Evolutionary conservation across 1,140 invertebrate genomes (phyloP).

Genomic region (Belonocnema kinseyi): DNA sequence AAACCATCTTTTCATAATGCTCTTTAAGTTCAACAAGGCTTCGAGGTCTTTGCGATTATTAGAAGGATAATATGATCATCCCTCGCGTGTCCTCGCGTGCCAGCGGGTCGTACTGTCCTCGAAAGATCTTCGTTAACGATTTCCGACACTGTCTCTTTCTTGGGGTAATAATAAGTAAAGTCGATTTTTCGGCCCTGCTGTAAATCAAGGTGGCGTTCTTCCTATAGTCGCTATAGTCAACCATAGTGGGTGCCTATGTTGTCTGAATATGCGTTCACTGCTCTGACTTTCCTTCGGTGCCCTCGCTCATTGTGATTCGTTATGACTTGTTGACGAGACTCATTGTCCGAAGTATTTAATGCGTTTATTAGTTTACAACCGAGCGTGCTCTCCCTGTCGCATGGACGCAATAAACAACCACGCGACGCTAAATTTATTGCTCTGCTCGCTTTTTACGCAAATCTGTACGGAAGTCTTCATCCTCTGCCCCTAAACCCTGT

Average conservation of each 20-base stretch:
- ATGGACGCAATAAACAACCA: constrained; percentile 55
- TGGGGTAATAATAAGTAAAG: constrained; percentile 46
- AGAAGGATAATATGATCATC: not conserved
- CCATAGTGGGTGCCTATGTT: constrained; percentile 16
- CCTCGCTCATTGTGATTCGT: constrained; percentile 57
- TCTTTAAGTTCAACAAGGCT: constrained; percentile 7
- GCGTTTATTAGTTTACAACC: constrained; percentile 67
- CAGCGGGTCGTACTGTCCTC: constrained; percentile 58
- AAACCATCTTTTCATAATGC: constrained; percentile 5
- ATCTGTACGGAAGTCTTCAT: constrained; percentile 11
- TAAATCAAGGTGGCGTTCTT: constrained; percentile 49
- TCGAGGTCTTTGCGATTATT: constrained; percentile 19
- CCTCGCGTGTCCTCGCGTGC: constrained; percentile 62
- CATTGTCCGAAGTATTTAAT: constrained; percentile 60
- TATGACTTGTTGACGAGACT: constrained; percentile 68
- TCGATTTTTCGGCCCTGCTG: constrained; percentile 29
- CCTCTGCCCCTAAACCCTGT: not conserved
- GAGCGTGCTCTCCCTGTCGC: constrained; percentile 38
- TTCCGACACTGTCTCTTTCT: not conserved
- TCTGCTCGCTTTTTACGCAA: constrained; percentile 44
- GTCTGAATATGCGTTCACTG: constrained; percentile 6
- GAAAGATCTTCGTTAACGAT: constrained; percentile 33
- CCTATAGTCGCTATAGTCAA: not conserved
- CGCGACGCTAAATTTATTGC: constrained; percentile 43
- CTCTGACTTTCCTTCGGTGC: constrained; percentile 31